A percentile compares a stretch with the other conserved stretches of the same genome.
Evolutionary conservation across 1,140 invertebrate genomes (phyloP).

Genomic region (Ips nitidus): DNA sequence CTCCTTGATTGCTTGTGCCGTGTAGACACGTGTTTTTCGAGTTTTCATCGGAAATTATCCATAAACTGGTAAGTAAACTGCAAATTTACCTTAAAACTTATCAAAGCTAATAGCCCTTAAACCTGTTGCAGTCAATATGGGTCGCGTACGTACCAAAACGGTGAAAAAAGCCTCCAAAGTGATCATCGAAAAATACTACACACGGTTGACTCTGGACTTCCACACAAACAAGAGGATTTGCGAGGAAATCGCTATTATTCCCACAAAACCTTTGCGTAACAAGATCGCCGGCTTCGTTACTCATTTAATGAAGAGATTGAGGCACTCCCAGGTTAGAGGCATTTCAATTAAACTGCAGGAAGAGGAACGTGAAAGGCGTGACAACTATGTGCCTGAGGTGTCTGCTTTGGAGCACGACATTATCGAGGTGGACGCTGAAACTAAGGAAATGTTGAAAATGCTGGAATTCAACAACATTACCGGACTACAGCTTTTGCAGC

Average conservation of each 20-base stretch:
- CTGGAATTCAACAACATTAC: constrained; percentile 89
- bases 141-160: constrained; percentile 98
- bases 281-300: constrained; percentile 99
- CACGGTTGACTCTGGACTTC: constrained; percentile 94
- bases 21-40: too few species aligned
- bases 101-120: too few species aligned
- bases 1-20: too few species aligned
- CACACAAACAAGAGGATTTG: constrained; percentile 99
- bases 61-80: too few species aligned
- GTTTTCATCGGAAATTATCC: too few species aligned
- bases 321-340: constrained; percentile 93
- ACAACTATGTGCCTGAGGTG: constrained; percentile 99
- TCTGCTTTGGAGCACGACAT: constrained; percentile 90
- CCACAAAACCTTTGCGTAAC: constrained; percentile 95
- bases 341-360: constrained; percentile 99
- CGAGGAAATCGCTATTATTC: constrained; percentile 99
- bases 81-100: too few species aligned
- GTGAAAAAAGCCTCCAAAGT: constrained; percentile 99
- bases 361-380: constrained; percentile 96
- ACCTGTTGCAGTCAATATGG: constrained; percentile 56
- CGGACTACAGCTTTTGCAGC: constrained; percentile 82
- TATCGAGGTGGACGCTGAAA: constrained; percentile 95
- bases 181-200: constrained; percentile 99
- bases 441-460: constrained; percentile 98
- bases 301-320: constrained; percentile 97